Evolutionary conservation across 2,113 vertebrate species (phyloP).

Genomic region (Cairina moschata): DNA sequence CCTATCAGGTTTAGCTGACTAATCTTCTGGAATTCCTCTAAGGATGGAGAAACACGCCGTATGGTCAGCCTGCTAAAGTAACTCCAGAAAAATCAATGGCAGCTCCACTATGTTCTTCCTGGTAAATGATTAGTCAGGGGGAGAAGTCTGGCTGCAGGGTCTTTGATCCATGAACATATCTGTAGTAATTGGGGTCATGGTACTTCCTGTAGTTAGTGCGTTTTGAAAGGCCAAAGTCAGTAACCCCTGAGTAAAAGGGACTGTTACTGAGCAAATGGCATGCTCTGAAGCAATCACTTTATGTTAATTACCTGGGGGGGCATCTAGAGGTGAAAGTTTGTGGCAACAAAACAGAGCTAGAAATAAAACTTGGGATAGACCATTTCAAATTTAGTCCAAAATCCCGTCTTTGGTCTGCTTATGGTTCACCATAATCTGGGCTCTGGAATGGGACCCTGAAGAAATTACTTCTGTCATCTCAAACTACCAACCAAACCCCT

Average conservation of each 20-base stretch:
- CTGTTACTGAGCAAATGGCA: not conserved
- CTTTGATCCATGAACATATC: conserved; percentile 37
- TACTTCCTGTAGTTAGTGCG: conserved; percentile 13
- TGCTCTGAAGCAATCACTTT: not conserved
- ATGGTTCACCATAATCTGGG: not conserved
- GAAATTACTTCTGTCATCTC: not conserved
- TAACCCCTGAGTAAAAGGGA: conserved; percentile 4
- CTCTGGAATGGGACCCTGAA: not conserved
- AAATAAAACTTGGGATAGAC: not conserved
- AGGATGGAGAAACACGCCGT: not conserved
- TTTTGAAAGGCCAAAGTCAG: conserved; percentile 33
- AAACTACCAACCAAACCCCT: not conserved
- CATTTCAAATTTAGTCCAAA: not conserved
- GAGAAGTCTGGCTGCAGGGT: not conserved
- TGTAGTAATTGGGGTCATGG: conserved; percentile 25
- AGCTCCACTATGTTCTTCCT: not conserved
- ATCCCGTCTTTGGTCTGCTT: not conserved
- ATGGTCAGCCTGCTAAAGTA: not conserved
- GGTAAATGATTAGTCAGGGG: not conserved
- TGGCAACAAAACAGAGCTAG: not conserved
- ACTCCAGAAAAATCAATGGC: not conserved
- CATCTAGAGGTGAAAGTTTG: not conserved
- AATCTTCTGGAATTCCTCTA: not conserved
- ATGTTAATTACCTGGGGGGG: not conserved
- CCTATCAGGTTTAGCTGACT: not conserved